A percentile compares a stretch with the other conserved stretches of the same genome.
Conservation (phyloP, 2,888 invertebrate species). For the Diplazon laetatorius region DNA sequence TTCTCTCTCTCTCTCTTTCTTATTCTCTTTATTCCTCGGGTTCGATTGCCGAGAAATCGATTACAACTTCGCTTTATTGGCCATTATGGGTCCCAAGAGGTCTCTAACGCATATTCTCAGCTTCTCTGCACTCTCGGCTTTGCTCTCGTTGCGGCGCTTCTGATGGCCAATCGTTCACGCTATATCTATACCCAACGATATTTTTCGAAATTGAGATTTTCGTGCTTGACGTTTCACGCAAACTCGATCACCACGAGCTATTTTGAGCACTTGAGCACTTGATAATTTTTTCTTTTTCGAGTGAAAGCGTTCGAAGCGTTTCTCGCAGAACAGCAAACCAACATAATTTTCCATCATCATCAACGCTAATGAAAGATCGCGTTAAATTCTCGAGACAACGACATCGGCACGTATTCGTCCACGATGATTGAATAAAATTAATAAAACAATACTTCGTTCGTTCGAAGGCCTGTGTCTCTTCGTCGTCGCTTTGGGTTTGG, state of each 20-base stretch:
- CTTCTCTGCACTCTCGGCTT: constrained; percentile 57
- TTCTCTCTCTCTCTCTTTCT: constrained; percentile 11
- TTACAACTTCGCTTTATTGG: constrained; percentile 76
- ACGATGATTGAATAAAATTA: constrained; percentile 70
- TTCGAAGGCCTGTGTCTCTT: constrained; percentile 64
- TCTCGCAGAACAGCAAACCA: background rate
- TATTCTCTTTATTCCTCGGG: constrained; percentile 61
- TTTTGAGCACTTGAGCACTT: too few relatives aligned
- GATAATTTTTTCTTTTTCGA: constrained; percentile 37
- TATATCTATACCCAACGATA: constrained; percentile 18
- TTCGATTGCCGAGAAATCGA: constrained; percentile 77
- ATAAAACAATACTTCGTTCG: constrained; percentile 78
- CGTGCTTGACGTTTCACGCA: constrained; percentile 20
- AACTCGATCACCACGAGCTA: constrained; percentile 49
- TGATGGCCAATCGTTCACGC: constrained; percentile 10
- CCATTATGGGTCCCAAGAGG: constrained; percentile 75
- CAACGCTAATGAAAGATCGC: background rate
- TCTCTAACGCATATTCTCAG: constrained; percentile 69
- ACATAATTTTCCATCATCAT: background rate
- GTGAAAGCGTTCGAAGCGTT: constrained; percentile 16
- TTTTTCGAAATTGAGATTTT: constrained; percentile 15
- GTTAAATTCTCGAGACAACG: constrained; percentile 31
- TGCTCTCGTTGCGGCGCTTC: constrained; percentile 48
- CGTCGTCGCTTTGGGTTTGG: constrained; percentile 19
- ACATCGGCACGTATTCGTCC: constrained; percentile 48